Evolutionary conservation across 2,888 invertebrate genomes (phyloP).

Genomic region (Germaria angustata): DNA sequence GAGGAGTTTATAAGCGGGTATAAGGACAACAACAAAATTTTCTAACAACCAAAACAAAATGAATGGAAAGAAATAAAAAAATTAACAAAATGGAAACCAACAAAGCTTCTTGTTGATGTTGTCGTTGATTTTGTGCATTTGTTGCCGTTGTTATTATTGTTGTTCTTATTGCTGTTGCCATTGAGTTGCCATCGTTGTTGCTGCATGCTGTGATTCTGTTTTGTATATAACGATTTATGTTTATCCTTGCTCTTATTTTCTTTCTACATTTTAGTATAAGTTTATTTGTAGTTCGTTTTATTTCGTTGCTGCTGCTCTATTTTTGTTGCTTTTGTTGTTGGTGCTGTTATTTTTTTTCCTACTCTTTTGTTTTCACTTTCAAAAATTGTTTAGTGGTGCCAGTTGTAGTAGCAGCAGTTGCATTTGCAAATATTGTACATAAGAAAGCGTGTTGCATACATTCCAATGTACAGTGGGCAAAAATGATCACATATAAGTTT

Average conservation of each 20-base stretch:
- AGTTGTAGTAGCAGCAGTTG: conserved; percentile 22
- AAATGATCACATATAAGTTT: too few species aligned
- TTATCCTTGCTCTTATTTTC: conserved; percentile 63
- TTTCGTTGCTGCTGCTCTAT: conserved; percentile 34
- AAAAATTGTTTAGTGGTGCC: conserved; percentile 47
- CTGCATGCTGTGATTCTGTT: conserved; percentile 59
- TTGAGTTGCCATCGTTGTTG: conserved; percentile 29
- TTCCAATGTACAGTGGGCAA: conserved; percentile 16
- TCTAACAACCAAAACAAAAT: not conserved
- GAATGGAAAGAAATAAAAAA: not conserved
- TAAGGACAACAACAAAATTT: conserved; percentile 4
- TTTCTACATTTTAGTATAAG: conserved; percentile 33
- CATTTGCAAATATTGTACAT: conserved; percentile 6
- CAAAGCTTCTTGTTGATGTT: conserved; percentile 49
- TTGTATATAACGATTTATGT: conserved; percentile 61
- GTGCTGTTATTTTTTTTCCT: conserved; percentile 18
- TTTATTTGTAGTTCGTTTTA: conserved; percentile 53
- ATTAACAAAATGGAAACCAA: conserved; percentile 17
- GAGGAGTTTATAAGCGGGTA: conserved; percentile 26
- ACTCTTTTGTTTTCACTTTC: conserved; percentile 59
- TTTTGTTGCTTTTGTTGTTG: not conserved
- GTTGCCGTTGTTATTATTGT: not conserved
- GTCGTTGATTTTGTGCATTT: conserved; percentile 35
- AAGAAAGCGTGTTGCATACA: conserved; percentile 15
- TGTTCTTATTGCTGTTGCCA: conserved; percentile 6